Conservation (phyloP, 2,888 invertebrate species). For the Laothoe populi region DNA sequence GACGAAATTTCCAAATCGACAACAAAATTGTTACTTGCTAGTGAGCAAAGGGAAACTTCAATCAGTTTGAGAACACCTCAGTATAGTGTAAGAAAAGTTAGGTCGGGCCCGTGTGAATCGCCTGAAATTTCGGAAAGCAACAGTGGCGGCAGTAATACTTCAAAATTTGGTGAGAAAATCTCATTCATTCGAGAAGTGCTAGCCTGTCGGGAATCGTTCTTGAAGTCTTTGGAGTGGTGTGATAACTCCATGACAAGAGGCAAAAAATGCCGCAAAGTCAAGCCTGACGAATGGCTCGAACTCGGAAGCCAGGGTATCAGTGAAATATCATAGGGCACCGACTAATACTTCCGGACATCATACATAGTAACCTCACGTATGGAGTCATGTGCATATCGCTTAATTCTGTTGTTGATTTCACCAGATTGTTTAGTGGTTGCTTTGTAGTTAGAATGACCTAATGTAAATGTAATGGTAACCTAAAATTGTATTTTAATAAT, state of each 20-base stretch:
- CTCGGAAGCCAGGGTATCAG: conserved; percentile 66
- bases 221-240: conserved; percentile 79
- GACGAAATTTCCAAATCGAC: conserved; percentile 61
- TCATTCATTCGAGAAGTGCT: conserved; percentile 77
- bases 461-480: background rate
- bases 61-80: conserved; percentile 43
- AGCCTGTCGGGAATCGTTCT: conserved; percentile 73
- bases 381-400: background rate
- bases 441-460: no score
- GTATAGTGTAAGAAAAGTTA: conserved; percentile 43
- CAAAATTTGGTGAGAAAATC: conserved; percentile 75
- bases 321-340: conserved; percentile 8
- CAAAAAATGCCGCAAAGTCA: conserved; percentile 69
- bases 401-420: background rate
- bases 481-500: background rate
- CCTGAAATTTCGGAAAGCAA: conserved; percentile 49
- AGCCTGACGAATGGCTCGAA: conserved; percentile 75
- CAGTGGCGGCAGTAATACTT: conserved; percentile 58
- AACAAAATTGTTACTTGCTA: conserved; percentile 59
- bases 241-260: conserved; percentile 77
- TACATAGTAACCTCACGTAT: background rate
- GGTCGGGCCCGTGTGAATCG: conserved; percentile 39
- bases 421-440: background rate
- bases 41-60: conserved; percentile 59
- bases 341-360: conserved; percentile 1